Evolutionary conservation across 2,888 invertebrate genomes (phyloP).

Genomic region (Drosophila cyrtoloma): DNA sequence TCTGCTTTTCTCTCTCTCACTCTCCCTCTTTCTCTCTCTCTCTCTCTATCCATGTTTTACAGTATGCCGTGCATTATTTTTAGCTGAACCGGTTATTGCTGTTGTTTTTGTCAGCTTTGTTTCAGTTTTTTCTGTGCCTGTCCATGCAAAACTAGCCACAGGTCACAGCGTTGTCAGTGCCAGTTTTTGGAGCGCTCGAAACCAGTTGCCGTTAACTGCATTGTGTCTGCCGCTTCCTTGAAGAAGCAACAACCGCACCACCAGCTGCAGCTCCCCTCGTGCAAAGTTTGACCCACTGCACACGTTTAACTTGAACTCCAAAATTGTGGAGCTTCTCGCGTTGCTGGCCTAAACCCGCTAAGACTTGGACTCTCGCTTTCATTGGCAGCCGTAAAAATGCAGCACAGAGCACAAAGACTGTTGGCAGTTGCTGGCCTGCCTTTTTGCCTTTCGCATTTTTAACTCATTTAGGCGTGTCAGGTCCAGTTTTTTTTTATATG

Average conservation of each 20-base stretch:
- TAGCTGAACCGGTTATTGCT: slow-evolving; percentile 64
- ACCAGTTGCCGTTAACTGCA: slow-evolving; percentile 77
- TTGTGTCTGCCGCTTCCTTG: slow-evolving; percentile 65
- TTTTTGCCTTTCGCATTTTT: slow-evolving; percentile 73
- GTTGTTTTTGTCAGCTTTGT: slow-evolving; percentile 29
- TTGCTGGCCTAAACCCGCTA: slow-evolving; percentile 37
- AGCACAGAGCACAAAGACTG: slow-evolving; percentile 22
- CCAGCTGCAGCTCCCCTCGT: slow-evolving; percentile 33
- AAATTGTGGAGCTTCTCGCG: slow-evolving; percentile 51
- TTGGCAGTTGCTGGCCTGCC: slow-evolving; percentile 19
- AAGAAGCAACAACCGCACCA: slow-evolving; percentile 53
- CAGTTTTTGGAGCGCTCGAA: slow-evolving; percentile 49
- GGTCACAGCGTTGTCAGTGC: slow-evolving; percentile 58
- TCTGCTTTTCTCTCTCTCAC: slow-evolving; percentile 12
- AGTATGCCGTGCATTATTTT: slow-evolving; percentile 49
- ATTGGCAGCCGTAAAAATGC: slow-evolving; percentile 61
- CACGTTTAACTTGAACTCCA: slow-evolving; percentile 81
- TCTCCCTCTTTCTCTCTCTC: neutral
- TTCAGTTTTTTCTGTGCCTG: slow-evolving; percentile 12
- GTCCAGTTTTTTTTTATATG: slow-evolving; percentile 63
- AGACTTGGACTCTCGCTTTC: slow-evolving; percentile 60
- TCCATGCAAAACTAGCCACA: slow-evolving; percentile 63
- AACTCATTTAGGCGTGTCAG: slow-evolving; percentile 81
- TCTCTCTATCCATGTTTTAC: slow-evolving; percentile 5
- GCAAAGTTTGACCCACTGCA: slow-evolving; percentile 76